Evolutionary conservation across 2,888 invertebrate species (phyloP), one percentile per base, ranked within the genome.

Genomic region (Dolomedes plantarius): DNA sequence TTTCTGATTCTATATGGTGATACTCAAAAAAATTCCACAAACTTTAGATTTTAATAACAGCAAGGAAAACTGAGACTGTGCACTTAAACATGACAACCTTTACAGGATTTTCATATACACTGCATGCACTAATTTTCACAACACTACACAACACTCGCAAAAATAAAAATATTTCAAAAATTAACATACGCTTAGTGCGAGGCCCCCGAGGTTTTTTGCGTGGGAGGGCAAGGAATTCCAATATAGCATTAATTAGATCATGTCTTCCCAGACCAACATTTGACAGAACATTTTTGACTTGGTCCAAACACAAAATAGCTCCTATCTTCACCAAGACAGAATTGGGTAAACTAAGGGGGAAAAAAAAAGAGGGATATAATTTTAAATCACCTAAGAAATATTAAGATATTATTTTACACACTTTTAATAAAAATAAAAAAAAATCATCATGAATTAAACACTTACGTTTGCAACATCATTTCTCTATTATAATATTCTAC

Each of bases 401-500:
- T 46, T 46, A n/a, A 16, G n/a, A n/a, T n/a, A n/a, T n/a, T n/a
- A 46, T 1, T 16, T 16, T 1, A 23, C 27, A n/a, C 11, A 5
- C 5, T 56, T n/a, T 56, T 56, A n/a, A 46, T 16, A 65, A 65
- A 1, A 29, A n/a, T 16, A 31, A 13, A 65, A 28, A 28, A 29
- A 65, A n/a, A n/a, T 65, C 7, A 65, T 13, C 1, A 28, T 28
- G 27, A 29, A 27, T 29, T 28, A 23, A 5, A n/a, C 32, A 73
- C 77, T 68, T 73, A 85, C 83, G 77, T 85, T 36, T 56, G 71
- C 2, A 85, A 56, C 65, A 77, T 67, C 77, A 78, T 68, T 23
- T 73, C 77, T 73, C 83, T 32, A 62, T 85, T 77, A 39, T 56
- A 78, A 73, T 85, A 85, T 7, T 85, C 83, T 62, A 85, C 83